These are phyloP conservation scores for Microdon myrmicae DNA, from an alignment of 2,888 invertebrate species.

Conservation along the genomic window DNA sequence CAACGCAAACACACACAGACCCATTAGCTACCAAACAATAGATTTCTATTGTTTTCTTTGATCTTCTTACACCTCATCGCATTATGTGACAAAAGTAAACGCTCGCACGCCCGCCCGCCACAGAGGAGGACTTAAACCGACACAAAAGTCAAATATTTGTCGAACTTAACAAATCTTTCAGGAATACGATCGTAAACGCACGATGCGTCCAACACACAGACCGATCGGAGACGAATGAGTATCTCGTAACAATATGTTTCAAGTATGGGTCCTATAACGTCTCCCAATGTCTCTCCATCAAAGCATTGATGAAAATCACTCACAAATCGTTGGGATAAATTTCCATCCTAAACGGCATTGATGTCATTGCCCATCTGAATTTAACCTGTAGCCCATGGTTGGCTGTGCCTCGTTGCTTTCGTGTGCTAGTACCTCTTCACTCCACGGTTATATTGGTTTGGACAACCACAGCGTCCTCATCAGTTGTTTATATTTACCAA, in stretches of 20 bases:
- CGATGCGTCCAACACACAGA: no score
- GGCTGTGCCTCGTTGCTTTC: slow-evolving; percentile 14
- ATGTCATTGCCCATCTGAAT: slow-evolving; percentile 9
- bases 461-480: no score
- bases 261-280: no score
- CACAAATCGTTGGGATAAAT: slow-evolving; percentile 49
- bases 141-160: slow-evolving; percentile 52
- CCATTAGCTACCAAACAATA: slow-evolving; percentile 52
- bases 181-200: slow-evolving; percentile 46
- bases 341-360: slow-evolving; percentile 45
- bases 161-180: slow-evolving; percentile 52
- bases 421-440: slow-evolving; percentile 13
- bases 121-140: slow-evolving; percentile 22
- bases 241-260: slow-evolving; percentile 40
- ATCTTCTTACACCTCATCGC: slow-evolving; percentile 45
- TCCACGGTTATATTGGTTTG: no score
- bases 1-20: slow-evolving; percentile 42
- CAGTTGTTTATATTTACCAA: slow-evolving; percentile 42
- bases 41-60: slow-evolving; percentile 52
- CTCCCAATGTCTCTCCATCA: no score
- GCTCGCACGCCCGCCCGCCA: slow-evolving; percentile 37
- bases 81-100: slow-evolving; percentile 50
- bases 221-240: slow-evolving; percentile 1
- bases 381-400: slow-evolving; percentile 1
- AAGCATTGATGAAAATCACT: slow-evolving; percentile 12